Evolutionary conservation across 2,888 invertebrate species (phyloP).

Genomic region (Drosophila pseudotakahashii): DNA sequence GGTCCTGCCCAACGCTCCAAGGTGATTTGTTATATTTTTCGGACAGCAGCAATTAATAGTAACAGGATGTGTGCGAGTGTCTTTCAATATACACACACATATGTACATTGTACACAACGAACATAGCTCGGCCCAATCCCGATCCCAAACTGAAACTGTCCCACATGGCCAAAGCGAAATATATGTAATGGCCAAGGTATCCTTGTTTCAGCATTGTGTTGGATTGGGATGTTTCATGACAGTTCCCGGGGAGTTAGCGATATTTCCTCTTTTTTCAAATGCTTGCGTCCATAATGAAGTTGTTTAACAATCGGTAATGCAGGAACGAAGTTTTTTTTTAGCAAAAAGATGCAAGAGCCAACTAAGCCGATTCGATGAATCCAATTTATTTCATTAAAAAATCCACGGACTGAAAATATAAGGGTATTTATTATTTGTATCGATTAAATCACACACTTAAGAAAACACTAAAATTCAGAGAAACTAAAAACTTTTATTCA

Average conservation of each 20-base stretch:
- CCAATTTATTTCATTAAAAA: too few relatives aligned
- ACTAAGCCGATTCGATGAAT: too few relatives aligned
- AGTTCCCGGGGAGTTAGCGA: constrained; percentile 1
- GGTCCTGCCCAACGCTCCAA: constrained; percentile 59
- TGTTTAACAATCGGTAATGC: background rate
- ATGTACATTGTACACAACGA: constrained; percentile 10
- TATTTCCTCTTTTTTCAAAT: constrained; percentile 2
- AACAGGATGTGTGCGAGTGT: constrained; percentile 76
- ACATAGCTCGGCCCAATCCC: constrained; percentile 30
- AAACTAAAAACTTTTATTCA: too few relatives aligned
- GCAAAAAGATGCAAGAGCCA: background rate
- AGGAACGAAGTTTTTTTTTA: background rate
- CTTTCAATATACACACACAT: constrained; percentile 23
- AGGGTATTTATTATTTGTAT: too few relatives aligned
- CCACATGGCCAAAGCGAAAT: constrained; percentile 38
- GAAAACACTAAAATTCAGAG: too few relatives aligned
- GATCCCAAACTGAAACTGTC: constrained; percentile 39
- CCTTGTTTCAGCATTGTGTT: constrained; percentile 3
- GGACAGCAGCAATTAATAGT: constrained; percentile 82
- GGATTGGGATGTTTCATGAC: constrained; percentile 7
- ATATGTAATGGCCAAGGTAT: constrained; percentile 6
- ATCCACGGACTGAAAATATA: too few relatives aligned
- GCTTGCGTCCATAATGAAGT: background rate
- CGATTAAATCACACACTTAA: too few relatives aligned
- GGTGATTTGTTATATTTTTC: constrained; percentile 82